These are phyloP conservation scores for Leucophenga maculata DNA, from an alignment of 2,888 invertebrate species.

Conservation along the genomic window DNA sequence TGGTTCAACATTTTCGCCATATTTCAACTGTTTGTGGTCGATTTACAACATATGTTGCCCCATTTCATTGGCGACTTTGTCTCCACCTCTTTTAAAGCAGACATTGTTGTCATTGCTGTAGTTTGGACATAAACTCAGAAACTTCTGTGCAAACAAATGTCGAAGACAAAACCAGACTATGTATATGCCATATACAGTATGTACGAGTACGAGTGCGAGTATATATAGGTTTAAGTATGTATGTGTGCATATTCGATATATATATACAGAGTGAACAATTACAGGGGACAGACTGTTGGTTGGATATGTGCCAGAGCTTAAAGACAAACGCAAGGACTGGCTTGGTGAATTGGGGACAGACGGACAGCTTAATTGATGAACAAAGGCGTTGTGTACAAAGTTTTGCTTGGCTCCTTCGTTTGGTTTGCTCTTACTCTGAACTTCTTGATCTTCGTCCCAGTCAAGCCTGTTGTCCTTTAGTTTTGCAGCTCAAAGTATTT, in stretches of 20 bases:
- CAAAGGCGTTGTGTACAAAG: conserved; percentile 62
- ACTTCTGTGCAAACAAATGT: conserved; percentile 40
- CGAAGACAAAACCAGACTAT: conserved; percentile 17
- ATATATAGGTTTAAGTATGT: background rate
- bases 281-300: background rate
- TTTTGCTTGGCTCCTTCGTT: conserved; percentile 44
- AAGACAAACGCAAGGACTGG: background rate
- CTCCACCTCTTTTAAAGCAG: conserved; percentile 20
- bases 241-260: background rate
- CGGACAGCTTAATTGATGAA: conserved; percentile 64
- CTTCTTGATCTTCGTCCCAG: background rate
- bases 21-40: conserved; percentile 61
- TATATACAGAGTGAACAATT: background rate
- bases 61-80: conserved; percentile 31
- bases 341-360: conserved; percentile 30
- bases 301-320: background rate
- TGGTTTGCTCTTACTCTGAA: background rate
- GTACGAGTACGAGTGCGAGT: background rate
- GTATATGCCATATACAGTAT: background rate
- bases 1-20: conserved; percentile 52
- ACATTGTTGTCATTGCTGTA: conserved; percentile 20
- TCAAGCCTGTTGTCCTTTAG: background rate
- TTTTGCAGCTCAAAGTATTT: background rate
- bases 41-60: conserved; percentile 51
- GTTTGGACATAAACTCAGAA: conserved; percentile 44